Evolutionary conservation across 2,797 vertebrate genomes (phyloP).

Genomic region (Acipenser transmontanus): DNA sequence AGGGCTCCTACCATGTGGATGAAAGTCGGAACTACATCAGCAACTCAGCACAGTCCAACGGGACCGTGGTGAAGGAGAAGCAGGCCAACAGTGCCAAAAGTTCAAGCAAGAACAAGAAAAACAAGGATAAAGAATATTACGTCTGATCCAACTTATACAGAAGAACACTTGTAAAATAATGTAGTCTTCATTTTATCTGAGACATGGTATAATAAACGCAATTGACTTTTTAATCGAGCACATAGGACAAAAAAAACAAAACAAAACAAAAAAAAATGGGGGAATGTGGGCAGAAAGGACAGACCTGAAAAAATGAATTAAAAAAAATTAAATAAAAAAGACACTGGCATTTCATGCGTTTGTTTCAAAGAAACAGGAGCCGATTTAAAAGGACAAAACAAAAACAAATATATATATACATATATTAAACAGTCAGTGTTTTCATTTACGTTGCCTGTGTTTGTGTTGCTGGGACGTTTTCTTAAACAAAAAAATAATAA

Average conservation of each 20-base stretch:
- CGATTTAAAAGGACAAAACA: constrained; percentile 45
- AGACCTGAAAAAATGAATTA: constrained; percentile 65
- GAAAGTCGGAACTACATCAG: constrained; percentile 99
- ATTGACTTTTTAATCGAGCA: constrained; percentile 75
- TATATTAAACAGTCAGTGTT: constrained; percentile 69
- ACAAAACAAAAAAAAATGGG: constrained; percentile 60
- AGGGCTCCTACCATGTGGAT: constrained; percentile 94
- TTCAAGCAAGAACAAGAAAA: constrained; percentile 93
- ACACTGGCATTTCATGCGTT: constrained; percentile 59
- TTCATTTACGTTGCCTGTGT: constrained; percentile 88
- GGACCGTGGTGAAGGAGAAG: constrained; percentile 92
- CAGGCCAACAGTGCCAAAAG: constrained; percentile 82
- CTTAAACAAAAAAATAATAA: constrained; percentile 68
- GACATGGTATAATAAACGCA: constrained; percentile 75
- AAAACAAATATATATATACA: constrained; percentile 24
- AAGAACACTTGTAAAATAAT: constrained; percentile 84
- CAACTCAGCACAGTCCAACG: constrained; percentile 97
- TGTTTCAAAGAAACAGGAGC: constrained; percentile 71
- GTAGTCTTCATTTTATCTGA: constrained; percentile 86
- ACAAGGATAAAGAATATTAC: constrained; percentile 99
- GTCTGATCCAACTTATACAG: constrained; percentile 82
- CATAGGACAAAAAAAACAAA: constrained; percentile 38
- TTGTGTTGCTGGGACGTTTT: constrained; percentile 82
- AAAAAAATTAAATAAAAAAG: constrained; percentile 37
- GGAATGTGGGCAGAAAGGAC: constrained; percentile 70